Evolutionary conservation across 2,888 invertebrate species (phyloP), one percentile per base, ranked within the genome.

Genomic region (Hirtodrosophila alboralis): DNA sequence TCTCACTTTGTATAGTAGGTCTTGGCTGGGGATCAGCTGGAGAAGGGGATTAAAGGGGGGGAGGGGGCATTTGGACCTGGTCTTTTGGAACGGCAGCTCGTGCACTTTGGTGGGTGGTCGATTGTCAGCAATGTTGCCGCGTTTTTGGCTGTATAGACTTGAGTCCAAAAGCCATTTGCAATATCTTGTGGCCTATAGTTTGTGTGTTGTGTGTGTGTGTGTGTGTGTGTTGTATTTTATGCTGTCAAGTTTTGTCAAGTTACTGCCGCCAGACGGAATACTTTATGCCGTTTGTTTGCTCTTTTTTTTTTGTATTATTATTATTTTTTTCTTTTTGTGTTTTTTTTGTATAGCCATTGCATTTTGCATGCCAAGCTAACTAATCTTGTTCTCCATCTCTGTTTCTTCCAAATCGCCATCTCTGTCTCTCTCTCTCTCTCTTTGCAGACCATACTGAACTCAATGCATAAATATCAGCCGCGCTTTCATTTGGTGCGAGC

Each of bases 391-490:
- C 30, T 41, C 18, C 8, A 14, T 36, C 26, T 56, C 18, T 47
- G 41, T 48, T 28, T 48, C 5, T 36, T 2, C 33, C 37, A 30
- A 34, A 38, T n/a, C 48, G 5, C 43, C 8, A 8, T 45, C 31
- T 64, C 48, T 31, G 12, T 33, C 48, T 28, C 13, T 64, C 48
- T 31, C 13, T 33, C 48, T 28, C 13, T 44, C 26, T 10, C 18
- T 45, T 47, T 54, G 72, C 96, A 98, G 98, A 98, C 98, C 93
- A 98, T 98, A 93, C 94, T 99, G 91, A 99, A 99, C 92, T 99
- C 99, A 88, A 99, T 99, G 99, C 99, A 99, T 95, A 99, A 99
- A 93, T 99, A 99, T 93, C 99, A 99, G 93, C 99, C 99, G 75
- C 93, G 99, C 92, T 98, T 99, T 93, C 99, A 99, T 92, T 94